Conservation (phyloP, 2,113 vertebrate species). For the Pterocles orientalis region DNA sequence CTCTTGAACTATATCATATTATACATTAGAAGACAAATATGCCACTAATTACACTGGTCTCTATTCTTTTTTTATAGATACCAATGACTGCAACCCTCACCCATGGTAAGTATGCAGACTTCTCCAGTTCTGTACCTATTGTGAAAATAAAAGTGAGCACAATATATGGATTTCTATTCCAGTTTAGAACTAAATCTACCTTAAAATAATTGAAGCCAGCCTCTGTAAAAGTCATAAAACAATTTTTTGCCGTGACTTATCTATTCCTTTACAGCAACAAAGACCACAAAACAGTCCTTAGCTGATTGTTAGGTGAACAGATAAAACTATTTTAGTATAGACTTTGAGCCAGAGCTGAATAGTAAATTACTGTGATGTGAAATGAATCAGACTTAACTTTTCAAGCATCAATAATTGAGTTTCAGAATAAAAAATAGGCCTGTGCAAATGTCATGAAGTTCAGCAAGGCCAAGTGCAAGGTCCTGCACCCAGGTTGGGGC, state of each 20-base stretch:
- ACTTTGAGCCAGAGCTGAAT: background rate
- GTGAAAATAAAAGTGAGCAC: background rate
- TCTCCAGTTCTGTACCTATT: background rate
- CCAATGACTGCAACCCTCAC: conserved; percentile 93
- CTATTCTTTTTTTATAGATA: conserved; percentile 75
- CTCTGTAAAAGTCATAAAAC: background rate
- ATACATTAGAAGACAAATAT: background rate
- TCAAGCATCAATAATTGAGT: background rate
- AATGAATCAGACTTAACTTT: background rate
- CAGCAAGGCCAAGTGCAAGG: too few species aligned
- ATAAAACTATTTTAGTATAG: background rate
- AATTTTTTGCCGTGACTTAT: background rate
- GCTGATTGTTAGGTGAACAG: background rate
- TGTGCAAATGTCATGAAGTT: too few species aligned
- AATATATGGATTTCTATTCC: background rate
- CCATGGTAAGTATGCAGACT: conserved; percentile 85
- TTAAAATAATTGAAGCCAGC: background rate
- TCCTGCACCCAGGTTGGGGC: too few species aligned
- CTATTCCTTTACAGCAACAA: background rate
- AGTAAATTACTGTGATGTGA: background rate
- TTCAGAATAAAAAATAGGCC: background rate
- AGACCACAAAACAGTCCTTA: background rate
- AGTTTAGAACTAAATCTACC: background rate
- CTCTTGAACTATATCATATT: background rate
- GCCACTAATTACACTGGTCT: background rate